A percentile compares a stretch with the other conserved stretches of the same genome.
Conservation (phyloP, 2,797 vertebrate species). For the Anisognathus igniventris region DNA sequence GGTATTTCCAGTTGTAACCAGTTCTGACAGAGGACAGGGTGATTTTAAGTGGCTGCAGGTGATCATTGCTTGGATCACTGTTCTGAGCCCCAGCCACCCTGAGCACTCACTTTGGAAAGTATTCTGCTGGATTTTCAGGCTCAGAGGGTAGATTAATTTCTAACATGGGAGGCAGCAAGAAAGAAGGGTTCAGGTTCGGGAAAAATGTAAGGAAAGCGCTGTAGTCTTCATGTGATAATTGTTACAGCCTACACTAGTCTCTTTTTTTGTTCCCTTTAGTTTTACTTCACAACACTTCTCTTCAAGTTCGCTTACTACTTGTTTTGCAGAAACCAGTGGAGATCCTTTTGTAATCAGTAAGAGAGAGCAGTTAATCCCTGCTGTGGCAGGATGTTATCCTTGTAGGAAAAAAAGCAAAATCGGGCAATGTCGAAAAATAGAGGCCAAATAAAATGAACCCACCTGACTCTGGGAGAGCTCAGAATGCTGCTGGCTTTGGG, state of each 20-base stretch:
- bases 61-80: not conserved
- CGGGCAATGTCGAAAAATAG: not conserved
- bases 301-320: not conserved
- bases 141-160: not conserved
- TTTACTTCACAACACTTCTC: not conserved
- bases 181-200: not conserved
- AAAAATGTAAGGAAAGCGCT: not conserved
- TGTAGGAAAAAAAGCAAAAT: not conserved
- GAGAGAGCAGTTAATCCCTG: not conserved
- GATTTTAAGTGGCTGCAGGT: not conserved
- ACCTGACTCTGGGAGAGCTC: not conserved
- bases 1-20: not conserved
- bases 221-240: not conserved
- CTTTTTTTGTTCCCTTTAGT: not conserved
- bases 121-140: not conserved
- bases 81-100: not conserved
- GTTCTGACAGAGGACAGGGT: not conserved
- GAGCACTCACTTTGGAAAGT: not conserved
- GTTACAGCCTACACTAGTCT: not conserved
- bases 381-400: not conserved
- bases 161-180: not conserved
- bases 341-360: not conserved
- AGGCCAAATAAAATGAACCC: not conserved
- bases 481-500: not conserved
- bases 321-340: not conserved